Conservation (phyloP, 2,888 invertebrate species). For the Xylocampa areola region DNA sequence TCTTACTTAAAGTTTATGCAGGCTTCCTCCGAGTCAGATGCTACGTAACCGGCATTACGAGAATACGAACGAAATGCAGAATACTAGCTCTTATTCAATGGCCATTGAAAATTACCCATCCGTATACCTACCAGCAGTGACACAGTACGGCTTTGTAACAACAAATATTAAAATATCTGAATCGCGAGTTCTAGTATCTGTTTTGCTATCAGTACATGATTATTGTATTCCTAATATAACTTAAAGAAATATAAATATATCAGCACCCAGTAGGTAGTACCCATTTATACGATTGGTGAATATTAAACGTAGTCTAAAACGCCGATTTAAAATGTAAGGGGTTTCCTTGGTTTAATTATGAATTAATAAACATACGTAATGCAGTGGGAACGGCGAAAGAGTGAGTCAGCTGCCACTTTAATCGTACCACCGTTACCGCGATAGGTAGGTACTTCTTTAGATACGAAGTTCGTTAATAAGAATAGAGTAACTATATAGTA, state of each 20-base stretch:
- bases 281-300: constrained; percentile 1
- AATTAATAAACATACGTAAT: constrained; percentile 44
- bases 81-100: constrained; percentile 64
- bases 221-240: background rate
- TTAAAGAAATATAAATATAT: background rate
- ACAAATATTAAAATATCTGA: constrained; percentile 51
- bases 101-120: constrained; percentile 71
- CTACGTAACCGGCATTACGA: constrained; percentile 72
- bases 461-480: too few relatives aligned
- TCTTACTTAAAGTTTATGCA: constrained; percentile 80
- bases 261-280: background rate
- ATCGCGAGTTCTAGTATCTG: constrained; percentile 21
- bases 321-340: constrained; percentile 4
- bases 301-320: too few relatives aligned
- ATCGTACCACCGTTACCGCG: background rate
- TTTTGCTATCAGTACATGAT: constrained; percentile 15
- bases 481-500: too few relatives aligned
- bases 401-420: constrained; percentile 35
- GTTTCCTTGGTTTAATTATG: constrained; percentile 36
- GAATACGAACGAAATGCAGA: constrained; percentile 68
- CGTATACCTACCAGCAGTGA: constrained; percentile 59
- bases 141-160: constrained; percentile 46
- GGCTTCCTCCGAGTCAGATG: constrained; percentile 80
- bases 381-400: constrained; percentile 35
- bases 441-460: too few relatives aligned